Evolutionary conservation across 2,888 invertebrate genomes (phyloP).

Genomic region (Oxyteleia sp.): DNA sequence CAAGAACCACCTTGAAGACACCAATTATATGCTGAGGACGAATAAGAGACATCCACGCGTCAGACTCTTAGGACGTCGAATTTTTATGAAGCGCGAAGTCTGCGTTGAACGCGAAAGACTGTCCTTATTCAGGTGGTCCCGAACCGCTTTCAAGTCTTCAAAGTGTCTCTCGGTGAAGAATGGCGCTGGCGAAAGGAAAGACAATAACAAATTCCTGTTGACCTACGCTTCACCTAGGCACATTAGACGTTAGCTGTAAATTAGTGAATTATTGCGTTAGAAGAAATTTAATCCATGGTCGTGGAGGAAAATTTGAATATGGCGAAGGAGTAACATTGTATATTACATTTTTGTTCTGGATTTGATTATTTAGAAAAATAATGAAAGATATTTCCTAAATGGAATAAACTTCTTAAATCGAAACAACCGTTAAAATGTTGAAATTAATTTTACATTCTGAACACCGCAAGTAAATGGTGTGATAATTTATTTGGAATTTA

Average conservation of each 20-base stretch:
- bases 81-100: constrained; percentile 56
- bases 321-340: no score
- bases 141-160: constrained; percentile 68
- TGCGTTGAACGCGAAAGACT: constrained; percentile 65
- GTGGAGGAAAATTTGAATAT: no score
- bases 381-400: no score
- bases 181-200: constrained; percentile 7
- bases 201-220: background rate
- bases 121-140: constrained; percentile 69
- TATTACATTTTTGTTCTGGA: no score
- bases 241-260: background rate
- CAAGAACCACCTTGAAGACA: constrained; percentile 62
- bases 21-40: constrained; percentile 65
- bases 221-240: constrained; percentile 7
- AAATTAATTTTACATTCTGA: no score
- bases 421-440: no score
- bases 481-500: no score
- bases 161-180: constrained; percentile 49
- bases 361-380: no score
- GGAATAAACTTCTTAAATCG: no score
- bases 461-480: no score
- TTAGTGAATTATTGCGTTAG: background rate
- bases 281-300: background rate
- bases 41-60: constrained; percentile 63
- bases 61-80: constrained; percentile 63